Conservation (phyloP, 2,888 invertebrate species). For the Coleophora flavipennella region DNA sequence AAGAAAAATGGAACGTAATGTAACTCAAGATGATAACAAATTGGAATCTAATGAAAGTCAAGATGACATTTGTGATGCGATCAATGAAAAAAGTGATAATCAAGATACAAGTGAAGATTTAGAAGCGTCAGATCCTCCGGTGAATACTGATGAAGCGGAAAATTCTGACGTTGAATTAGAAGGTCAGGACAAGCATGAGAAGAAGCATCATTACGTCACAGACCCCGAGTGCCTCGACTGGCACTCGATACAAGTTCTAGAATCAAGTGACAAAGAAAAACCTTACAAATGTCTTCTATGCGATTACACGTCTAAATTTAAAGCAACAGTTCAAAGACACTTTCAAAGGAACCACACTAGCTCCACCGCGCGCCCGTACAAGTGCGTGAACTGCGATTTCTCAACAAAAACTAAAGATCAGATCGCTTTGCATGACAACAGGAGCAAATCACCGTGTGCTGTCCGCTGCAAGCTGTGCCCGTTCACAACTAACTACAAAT, state of each 20-base stretch:
- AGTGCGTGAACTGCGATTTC: constrained; percentile 48
- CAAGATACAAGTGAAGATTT: neutral
- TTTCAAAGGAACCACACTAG: constrained; percentile 48
- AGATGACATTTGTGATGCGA: neutral
- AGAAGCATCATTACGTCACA: constrained; percentile 6
- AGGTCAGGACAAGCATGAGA: neutral
- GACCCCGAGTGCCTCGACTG: constrained; percentile 37
- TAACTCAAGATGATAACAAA: neutral
- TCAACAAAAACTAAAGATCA: constrained; percentile 54
- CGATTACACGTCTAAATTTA: constrained; percentile 38
- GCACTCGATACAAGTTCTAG: constrained; percentile 40
- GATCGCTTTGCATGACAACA: constrained; percentile 44
- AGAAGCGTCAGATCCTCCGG: neutral
- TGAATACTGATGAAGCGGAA: too few relatives aligned
- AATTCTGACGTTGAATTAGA: too few relatives aligned
- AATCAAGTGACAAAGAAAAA: constrained; percentile 29
- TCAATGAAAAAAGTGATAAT: neutral
- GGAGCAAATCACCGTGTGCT: constrained; percentile 26
- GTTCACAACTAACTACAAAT: constrained; percentile 38
- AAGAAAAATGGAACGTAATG: neutral
- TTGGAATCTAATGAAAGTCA: neutral
- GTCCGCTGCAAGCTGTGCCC: constrained; percentile 30
- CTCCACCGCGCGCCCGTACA: constrained; percentile 34
- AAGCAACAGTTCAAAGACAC: constrained; percentile 49
- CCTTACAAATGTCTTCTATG: constrained; percentile 46